Percentiles rank a stretch among this genome's conserved stretches.
phyloP scores from a whole-genome alignment of 2,888 invertebrate species.

The Ametastegia equiseti region DNA sequence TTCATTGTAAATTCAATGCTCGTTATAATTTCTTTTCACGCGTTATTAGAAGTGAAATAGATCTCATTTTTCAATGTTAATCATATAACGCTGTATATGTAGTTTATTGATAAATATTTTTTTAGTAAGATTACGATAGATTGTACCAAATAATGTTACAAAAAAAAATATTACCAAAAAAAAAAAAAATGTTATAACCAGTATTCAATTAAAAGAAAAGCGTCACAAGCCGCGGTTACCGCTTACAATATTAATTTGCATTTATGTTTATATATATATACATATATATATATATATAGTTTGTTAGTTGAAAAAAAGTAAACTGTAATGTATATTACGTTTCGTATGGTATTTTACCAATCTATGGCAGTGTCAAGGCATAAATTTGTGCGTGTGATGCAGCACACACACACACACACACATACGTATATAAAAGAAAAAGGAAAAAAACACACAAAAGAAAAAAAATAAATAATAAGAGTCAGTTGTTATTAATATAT shows the following conservation, averaged over 20 bases:
- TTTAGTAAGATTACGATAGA: slow-evolving; percentile 59
- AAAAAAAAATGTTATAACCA: too few relatives aligned
- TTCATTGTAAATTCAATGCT: slow-evolving; percentile 30
- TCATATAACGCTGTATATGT: slow-evolving; percentile 63
- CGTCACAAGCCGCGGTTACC: slow-evolving; percentile 44
- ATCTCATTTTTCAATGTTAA: slow-evolving; percentile 66
- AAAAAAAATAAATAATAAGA: slow-evolving; percentile 20
- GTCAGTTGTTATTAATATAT: slow-evolving; percentile 72
- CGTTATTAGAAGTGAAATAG: slow-evolving; percentile 60
- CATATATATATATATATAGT: slow-evolving; percentile 50
- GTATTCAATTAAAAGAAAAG: slow-evolving; percentile 48
- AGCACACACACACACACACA: slow-evolving; percentile 52
- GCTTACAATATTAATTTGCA: slow-evolving; percentile 55
- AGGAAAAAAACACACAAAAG: slow-evolving; percentile 10
- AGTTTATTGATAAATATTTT: slow-evolving; percentile 68
- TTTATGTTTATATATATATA: slow-evolving; percentile 61
- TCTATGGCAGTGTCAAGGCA: slow-evolving; percentile 60
- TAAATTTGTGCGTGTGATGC: slow-evolving; percentile 62
- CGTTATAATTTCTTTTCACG: slow-evolving; percentile 58
- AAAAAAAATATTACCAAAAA: slow-evolving; percentile 39
- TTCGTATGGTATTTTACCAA: slow-evolving; percentile 81
- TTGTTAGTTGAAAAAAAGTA: slow-evolving; percentile 66
- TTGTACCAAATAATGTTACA: slow-evolving; percentile 55
- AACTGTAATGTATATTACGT: slow-evolving; percentile 80
- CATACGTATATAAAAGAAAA: slow-evolving; percentile 38